Percentiles rank a stretch among this genome's conserved stretches.
These are phyloP conservation scores for Lycodopsis pacificus DNA, from an alignment of 2,797 vertebrate species.

Conservation along the genomic window DNA sequence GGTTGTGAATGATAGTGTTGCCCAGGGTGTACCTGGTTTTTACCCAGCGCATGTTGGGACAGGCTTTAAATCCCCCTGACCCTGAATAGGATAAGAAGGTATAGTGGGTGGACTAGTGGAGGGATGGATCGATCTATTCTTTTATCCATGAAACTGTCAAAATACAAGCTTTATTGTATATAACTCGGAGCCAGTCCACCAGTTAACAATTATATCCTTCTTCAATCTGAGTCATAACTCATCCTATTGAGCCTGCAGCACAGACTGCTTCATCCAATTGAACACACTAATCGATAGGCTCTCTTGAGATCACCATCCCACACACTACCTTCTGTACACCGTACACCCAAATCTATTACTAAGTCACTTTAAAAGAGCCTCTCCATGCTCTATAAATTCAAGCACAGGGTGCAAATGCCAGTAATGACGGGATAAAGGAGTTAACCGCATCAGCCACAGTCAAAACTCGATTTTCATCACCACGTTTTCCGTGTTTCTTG, in stretches of 20 bases:
- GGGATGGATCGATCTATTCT: conserved; percentile 1
- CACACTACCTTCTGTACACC: conserved; percentile 33
- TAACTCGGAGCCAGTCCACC: conserved; percentile 15
- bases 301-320: conserved; percentile 58
- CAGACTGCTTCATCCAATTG: conserved; percentile 47
- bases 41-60: background rate
- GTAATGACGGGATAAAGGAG: conserved; percentile 41
- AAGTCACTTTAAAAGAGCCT: conserved; percentile 27
- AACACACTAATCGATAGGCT: conserved; percentile 68
- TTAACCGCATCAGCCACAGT: conserved; percentile 33
- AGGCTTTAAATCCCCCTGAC: background rate
- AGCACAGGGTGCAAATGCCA: conserved; percentile 37
- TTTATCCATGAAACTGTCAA: conserved; percentile 19
- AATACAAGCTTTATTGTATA: conserved; percentile 16
- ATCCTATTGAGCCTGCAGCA: conserved; percentile 59
- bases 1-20: background rate
- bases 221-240: conserved; percentile 60
- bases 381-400: conserved; percentile 30
- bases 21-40: background rate
- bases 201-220: conserved; percentile 38
- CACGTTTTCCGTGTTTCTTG: background rate
- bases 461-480: conserved; percentile 30
- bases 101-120: background rate
- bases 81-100: background rate
- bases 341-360: conserved; percentile 43